Percentiles rank a stretch among this genome's conserved stretches.
phyloP scores from a whole-genome alignment of 2,888 invertebrate genomes.

The Arrhopalites spinosus region DNA sequence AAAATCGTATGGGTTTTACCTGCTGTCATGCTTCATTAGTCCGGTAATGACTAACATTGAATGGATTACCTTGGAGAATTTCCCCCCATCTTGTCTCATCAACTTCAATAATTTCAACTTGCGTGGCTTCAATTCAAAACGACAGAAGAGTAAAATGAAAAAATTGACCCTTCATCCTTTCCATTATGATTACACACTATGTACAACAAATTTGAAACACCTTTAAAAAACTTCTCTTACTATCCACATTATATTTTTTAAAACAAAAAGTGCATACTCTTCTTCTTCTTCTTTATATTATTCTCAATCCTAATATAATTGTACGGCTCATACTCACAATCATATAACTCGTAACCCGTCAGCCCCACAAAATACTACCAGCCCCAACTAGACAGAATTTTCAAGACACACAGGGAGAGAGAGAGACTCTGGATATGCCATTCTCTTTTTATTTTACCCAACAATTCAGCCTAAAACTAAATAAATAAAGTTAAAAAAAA shows the following conservation, averaged over 20 bases:
- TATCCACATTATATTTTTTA: too few species aligned
- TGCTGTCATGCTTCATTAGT: conserved; percentile 56
- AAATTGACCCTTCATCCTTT: conserved; percentile 30
- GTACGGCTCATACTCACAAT: neutral
- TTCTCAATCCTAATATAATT: conserved; percentile 1
- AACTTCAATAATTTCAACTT: conserved; percentile 36
- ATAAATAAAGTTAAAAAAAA: too few species aligned
- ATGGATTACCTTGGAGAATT: conserved; percentile 35
- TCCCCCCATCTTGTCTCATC: conserved; percentile 38
- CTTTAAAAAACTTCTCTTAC: too few species aligned
- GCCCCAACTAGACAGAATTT: neutral
- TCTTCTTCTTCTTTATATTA: conserved; percentile 3
- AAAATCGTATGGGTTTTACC: conserved; percentile 48
- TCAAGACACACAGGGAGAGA: too few species aligned
- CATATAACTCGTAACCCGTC: neutral
- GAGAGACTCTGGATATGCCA: too few species aligned
- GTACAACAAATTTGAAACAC: too few species aligned
- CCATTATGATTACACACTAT: conserved; percentile 27
- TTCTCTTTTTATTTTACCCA: too few species aligned
- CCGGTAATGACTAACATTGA: conserved; percentile 50
- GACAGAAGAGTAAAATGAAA: conserved; percentile 34
- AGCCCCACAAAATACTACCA: too few species aligned
- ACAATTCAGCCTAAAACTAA: too few species aligned
- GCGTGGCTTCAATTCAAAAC: conserved; percentile 30
- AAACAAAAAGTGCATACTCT: neutral